A percentile compares a stretch with the other conserved stretches of the same genome.
phyloP scores from a whole-genome alignment of 2,113 vertebrate genomes.

The Crotalus viridis region DNA sequence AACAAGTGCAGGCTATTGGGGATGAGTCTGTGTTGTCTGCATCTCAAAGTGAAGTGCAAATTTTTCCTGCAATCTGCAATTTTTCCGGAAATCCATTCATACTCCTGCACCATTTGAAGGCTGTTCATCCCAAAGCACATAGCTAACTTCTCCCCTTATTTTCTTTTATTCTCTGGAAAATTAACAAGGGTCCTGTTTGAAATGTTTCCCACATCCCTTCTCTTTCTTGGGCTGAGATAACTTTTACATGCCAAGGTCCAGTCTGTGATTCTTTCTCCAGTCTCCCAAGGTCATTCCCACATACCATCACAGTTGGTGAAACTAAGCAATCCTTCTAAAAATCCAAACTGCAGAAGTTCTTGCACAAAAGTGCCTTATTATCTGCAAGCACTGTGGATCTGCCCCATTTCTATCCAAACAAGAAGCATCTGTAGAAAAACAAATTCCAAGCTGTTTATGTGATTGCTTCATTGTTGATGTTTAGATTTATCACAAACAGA shows the following conservation, averaged over 20 bases:
- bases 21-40: no score
- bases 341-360: constrained; percentile 38
- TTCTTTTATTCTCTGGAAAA: not conserved
- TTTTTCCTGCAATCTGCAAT: no score
- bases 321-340: not conserved
- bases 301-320: not conserved
- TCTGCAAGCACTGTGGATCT: constrained; percentile 37
- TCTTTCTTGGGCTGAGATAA: not conserved
- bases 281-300: not conserved
- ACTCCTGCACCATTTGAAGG: no score
- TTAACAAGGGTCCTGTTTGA: not conserved
- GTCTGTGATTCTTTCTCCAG: not conserved
- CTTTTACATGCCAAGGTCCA: not conserved
- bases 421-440: constrained; percentile 53
- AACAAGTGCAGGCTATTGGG: no score
- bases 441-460: constrained; percentile 40
- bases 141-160: no score
- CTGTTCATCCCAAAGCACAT: no score
- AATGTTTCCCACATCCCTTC: not conserved
- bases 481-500: constrained; percentile 74
- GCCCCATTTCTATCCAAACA: constrained; percentile 55
- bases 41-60: no score
- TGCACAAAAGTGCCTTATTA: constrained; percentile 48
- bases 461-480: constrained; percentile 64
- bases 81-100: no score